Base-by-base conservation (phyloP, 2,113 vertebrate genomes). In the Callocephalon fimbriatum region DNA sequence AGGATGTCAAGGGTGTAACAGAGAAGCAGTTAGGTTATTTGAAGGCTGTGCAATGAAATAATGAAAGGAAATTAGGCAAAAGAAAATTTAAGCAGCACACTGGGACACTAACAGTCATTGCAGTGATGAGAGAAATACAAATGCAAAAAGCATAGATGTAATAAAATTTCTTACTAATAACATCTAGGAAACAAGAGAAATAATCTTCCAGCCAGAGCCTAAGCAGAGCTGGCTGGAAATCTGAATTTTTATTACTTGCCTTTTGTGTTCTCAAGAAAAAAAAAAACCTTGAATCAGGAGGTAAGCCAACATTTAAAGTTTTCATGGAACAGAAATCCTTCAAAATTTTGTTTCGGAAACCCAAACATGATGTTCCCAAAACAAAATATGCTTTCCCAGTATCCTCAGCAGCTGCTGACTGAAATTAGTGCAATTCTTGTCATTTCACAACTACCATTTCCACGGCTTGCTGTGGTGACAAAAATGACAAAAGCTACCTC, bases 321-420 rank as follows among this genome's bases (percentile, higher is more conserved):
- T 96, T 87, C 40, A 89, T 42, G 66, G 59, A 95, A 91, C 14
- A 95, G 73, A 84, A 95, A 89, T 56, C 38, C 84, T 89, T 58
- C 56, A 93, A 84, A 94, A 87, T 85, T 89, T 93, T 96, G 91
- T 94, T 95, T 91, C 94, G 86, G 86, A 96, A 96, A 96, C 63
- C 88, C 89, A 96, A 91, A 91, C 50, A 61, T 40, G 83, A 96
- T 68, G 76, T 77, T 87, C 68, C 47, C 84, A 71, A 93, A 95
- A 95, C 89, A 96, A 96, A 94, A 72, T 78, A 96, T 87, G 91
- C n/a, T 78, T 94, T 91, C 61, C 86, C 61, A 86, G 51, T 84
- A 92, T 81, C 35, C 63, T 95, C 79, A 86, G 86, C 94, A 95
- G 71, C 73, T 93, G 93, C 54, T 80, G 56, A 89, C 38, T 91